Base-by-base conservation (phyloP, 1,140 invertebrate genomes). In the Caenorhabditis latens region DNA sequence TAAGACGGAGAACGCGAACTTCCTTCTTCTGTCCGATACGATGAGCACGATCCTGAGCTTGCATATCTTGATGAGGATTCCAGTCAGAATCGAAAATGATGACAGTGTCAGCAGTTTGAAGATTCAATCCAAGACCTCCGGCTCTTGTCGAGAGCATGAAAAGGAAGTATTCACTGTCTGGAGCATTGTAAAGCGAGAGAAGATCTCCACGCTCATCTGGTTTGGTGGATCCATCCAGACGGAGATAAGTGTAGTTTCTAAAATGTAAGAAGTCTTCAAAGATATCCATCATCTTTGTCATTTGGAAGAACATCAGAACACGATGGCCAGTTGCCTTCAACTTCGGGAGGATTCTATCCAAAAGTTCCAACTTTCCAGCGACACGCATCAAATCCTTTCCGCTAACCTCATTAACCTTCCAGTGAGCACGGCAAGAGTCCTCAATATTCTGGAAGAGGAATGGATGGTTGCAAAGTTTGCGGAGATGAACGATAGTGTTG, bases 41-140 rank as follows among this genome's bases (percentile, higher is more conserved):
- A 94, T 99, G 98, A 93, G 97, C 99, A 90, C 98, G 94, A 75
- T 98, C 98, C 94, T 99, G 97, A 11, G 97, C 75, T 50, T 99
- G 97, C 93, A 99, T 99, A 94, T 82, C 84, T 21, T 84, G 75
- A 42, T 99, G 98, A 50, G 98, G 98, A 95, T 99, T 99, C 98
- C 98, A 99, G 93, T 99, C 98, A 88, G 97, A 98, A 93, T 99
- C 98, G 91, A 99, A 99, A 90, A 99, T 99, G 89, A 99, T 98
- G 11, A 99, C 97, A 87, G 98, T 99, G 93, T 99, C 98, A 55
- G 98, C 98, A 40, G 98, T 97, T 94, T 99, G 97, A 84, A 99
- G 94, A 95, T 99, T 99, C 63, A 99, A 94, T 87, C 98, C 98
- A 24, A 99, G 94, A 90, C 98, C 98, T 90, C 98, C 98, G 89